These are phyloP conservation scores for Hartigia nigra DNA, from an alignment of 2,888 invertebrate species.

Conservation along the genomic window DNA sequence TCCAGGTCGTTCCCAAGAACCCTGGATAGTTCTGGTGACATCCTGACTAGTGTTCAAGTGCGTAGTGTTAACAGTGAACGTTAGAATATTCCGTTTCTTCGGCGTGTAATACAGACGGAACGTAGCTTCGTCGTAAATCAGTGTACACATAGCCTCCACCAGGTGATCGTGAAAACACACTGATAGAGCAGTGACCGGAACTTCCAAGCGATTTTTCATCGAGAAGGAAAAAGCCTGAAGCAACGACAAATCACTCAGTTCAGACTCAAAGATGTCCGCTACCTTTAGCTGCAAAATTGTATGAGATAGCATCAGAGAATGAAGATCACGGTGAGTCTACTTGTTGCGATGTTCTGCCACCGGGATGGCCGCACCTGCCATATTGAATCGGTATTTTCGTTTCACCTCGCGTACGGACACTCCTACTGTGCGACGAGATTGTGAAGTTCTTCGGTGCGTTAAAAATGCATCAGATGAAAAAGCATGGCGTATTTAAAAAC, in stretches of 20 bases:
- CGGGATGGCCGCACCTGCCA: slow-evolving; percentile 44
- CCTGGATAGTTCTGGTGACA: slow-evolving; percentile 17
- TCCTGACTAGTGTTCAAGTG: slow-evolving; percentile 12
- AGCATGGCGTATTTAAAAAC: not conserved
- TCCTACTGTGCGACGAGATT: not conserved
- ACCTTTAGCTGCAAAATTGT: not conserved
- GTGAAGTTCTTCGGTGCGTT: not conserved
- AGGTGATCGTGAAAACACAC: slow-evolving; percentile 5
- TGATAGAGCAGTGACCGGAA: not conserved
- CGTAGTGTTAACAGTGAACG: slow-evolving; percentile 8
- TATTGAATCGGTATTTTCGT: slow-evolving; percentile 45
- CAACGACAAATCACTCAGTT: not conserved
- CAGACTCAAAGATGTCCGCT: not conserved
- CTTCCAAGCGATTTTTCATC: not conserved
- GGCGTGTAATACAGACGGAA: not conserved
- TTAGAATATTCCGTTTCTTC: not conserved
- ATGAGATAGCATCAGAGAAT: not conserved
- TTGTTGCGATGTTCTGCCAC: not conserved
- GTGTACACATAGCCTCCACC: not conserved
- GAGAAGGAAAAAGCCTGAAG: not conserved
- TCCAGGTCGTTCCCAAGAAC: not conserved
- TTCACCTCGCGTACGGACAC: not conserved
- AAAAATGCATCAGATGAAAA: not conserved
- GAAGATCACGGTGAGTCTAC: slow-evolving; percentile 4
- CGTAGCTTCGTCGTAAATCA: not conserved